Evolutionary conservation across 2,797 vertebrate species (phyloP), one percentile per base, ranked within the genome.

Genomic region (Gymnodraco acuticeps): DNA sequence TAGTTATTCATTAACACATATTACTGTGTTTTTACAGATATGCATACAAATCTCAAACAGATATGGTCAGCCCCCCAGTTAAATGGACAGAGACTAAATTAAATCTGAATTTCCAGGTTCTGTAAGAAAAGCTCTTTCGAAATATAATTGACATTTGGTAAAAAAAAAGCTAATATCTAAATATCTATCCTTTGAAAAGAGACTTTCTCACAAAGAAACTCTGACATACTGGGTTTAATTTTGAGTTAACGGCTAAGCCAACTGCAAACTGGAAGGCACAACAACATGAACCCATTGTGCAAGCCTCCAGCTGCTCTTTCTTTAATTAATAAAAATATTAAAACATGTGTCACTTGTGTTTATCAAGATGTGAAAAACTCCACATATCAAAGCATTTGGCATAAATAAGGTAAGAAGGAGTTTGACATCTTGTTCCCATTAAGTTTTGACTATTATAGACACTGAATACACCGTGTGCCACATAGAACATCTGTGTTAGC

Each of bases 401-500:
- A 45, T 41, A 55, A 20, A 19, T 3, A 52, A 64, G 9, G 3
- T 55, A 54, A 70, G 23, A 27, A 27, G 3, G 19, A 70, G 31
- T 55, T 70, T 64, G 41, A 64, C 48, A 58, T 63, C 76, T 72
- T 81, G 59, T 81, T 80, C 43, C 15, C 71, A 81, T 88, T 54
- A 69, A 20, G 41, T 66, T 79, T 58, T 52, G 14, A 53, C 55
- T 56, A 19, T 58, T 67, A 78, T 53, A 62, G 61, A 84, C 73
- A 78, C 19, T 52, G 47, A 81, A 82, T 80, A 81, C 72, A 81
- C 31, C 3, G 50, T 52, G 43, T 64, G 45, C 73, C 82, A 82
- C 65, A 73, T 20, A 64, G 70, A 81, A 91, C 90, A 93, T 92
- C 88, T 91, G 89, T 75, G 67, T 75, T 43, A 42, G 77, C 82